Evolutionary conservation across 2,113 vertebrate genomes (phyloP), one percentile per base, ranked within the genome.

Genomic region (Tyrannus savana): DNA sequence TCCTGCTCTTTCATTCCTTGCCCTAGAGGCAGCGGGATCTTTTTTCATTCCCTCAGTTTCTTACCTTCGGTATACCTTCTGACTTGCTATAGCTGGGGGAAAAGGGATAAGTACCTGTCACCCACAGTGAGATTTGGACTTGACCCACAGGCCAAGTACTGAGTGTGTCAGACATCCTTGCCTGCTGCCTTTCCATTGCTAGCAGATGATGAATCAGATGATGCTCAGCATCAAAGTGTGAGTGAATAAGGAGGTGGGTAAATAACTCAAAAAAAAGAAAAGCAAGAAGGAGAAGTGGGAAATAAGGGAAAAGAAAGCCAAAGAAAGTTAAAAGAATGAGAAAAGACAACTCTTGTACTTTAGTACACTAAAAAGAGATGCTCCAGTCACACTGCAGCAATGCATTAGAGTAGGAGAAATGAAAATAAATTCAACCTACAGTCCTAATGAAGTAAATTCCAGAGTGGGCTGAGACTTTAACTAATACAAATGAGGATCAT

Each of bases 401-500:
- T 84, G 56, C 25, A 69, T 75, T 80, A 87, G 87, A 63, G 63
- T 77, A 72, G 77, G 39, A 92, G 84, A 98, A 97, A 98, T 97
- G 72, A 97, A 97, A 98, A 98, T 91, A 97, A 98, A 98, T 98
- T 90, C 83, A 76, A 84, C 95, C 91, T 84, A 81, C 84, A 71
- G 68, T 87, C 69, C 93, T 98, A 98, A 97, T 97, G 97, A 97
- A 97, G 96, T 96, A 90, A 96, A 94, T 97, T 97, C 91, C 95
- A 95, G 95, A 96, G 91, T 95, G 97, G 95, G 97, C 91, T 96
- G 95, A 95, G 96, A 94, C 92, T 74, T 92, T 98, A 97, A 98
- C 97, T 95, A 95, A 97, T 97, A 98, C 79, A 98, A 98, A 98
- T 98, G 97, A 98, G 96, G 72, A 88, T 97, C 97, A 97, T 98